phyloP scores from a whole-genome alignment of 2,888 invertebrate species.

The Drosophila niveifrons region DNA sequence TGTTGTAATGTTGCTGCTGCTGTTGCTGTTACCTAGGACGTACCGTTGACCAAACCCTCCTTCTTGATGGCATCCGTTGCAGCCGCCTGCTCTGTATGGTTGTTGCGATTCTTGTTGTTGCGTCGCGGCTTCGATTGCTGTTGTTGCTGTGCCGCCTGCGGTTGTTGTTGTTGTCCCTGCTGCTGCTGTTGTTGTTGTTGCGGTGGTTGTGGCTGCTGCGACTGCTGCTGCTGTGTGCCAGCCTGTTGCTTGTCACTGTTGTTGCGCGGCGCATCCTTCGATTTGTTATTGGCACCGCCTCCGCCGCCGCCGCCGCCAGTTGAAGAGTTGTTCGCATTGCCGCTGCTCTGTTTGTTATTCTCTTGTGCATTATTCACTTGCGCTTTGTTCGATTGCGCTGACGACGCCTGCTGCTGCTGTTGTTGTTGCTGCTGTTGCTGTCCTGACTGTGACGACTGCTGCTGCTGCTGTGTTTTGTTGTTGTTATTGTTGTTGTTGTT shows the following conservation, averaged over 20 bases:
- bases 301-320: conserved; percentile 26
- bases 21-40: conserved; percentile 78
- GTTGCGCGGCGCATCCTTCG: conserved; percentile 67
- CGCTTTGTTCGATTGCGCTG: conserved; percentile 72
- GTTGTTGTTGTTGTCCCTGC: conserved; percentile 63
- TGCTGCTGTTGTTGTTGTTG: conserved; percentile 46
- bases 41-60: conserved; percentile 85
- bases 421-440: conserved; percentile 62
- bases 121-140: conserved; percentile 82
- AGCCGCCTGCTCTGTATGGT: conserved; percentile 76
- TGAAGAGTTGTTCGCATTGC: conserved; percentile 56
- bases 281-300: conserved; percentile 69
- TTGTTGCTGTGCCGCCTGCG: conserved; percentile 57
- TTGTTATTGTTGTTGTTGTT: conserved; percentile 84
- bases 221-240: conserved; percentile 68
- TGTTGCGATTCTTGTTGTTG: conserved; percentile 82
- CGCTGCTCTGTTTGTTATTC: conserved; percentile 78
- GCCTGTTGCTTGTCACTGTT: conserved; percentile 76
- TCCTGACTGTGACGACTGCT: conserved; percentile 62
- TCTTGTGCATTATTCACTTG: conserved; percentile 82
- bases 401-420: conserved; percentile 49
- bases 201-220: conserved; percentile 58
- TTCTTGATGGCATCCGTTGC: conserved; percentile 82
- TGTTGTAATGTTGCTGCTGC: conserved; percentile 37
- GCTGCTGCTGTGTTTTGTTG: conserved; percentile 75